phyloP scores from a whole-genome alignment of 2,888 invertebrate genomes.

The Synanthedon andrenaeformis region DNA sequence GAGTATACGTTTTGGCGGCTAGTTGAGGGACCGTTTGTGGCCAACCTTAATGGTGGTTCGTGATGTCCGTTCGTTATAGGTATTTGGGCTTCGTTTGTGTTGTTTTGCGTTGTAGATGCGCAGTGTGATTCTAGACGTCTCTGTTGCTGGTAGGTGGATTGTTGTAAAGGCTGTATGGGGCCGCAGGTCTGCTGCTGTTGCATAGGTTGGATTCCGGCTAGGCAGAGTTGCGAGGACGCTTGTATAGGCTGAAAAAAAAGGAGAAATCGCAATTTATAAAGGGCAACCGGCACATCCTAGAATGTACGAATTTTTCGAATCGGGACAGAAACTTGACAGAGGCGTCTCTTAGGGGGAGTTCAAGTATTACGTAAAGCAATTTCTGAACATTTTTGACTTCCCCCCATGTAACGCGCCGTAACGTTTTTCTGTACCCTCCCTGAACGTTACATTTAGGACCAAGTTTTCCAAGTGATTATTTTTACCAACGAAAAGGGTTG shows the following conservation, averaged over 20 bases:
- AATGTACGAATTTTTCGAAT: too few relatives aligned
- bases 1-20: conserved; percentile 48
- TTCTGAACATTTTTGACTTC: too few relatives aligned
- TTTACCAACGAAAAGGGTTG: too few relatives aligned
- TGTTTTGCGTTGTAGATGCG: conserved; percentile 47
- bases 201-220: conserved; percentile 21
- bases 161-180: conserved; percentile 14
- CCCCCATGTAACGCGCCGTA: too few relatives aligned
- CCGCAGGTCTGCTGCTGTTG: conserved; percentile 16
- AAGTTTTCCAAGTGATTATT: too few relatives aligned
- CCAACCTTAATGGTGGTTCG: conserved; percentile 35
- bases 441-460: too few relatives aligned
- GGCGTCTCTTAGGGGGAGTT: too few relatives aligned
- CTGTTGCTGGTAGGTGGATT: conserved; percentile 18
- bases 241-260: conserved; percentile 48
- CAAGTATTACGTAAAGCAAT: too few relatives aligned
- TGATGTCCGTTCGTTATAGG: conserved; percentile 38
- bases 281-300: too few relatives aligned
- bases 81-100: conserved; percentile 42
- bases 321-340: too few relatives aligned
- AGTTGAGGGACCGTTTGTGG: conserved; percentile 36
- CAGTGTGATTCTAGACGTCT: conserved; percentile 32
- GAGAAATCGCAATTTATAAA: too few relatives aligned
- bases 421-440: too few relatives aligned
- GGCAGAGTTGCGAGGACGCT: conserved; percentile 46